Evolutionary conservation across 1,140 invertebrate species (phyloP).

Genomic region (Trachelipus rathkii): DNA sequence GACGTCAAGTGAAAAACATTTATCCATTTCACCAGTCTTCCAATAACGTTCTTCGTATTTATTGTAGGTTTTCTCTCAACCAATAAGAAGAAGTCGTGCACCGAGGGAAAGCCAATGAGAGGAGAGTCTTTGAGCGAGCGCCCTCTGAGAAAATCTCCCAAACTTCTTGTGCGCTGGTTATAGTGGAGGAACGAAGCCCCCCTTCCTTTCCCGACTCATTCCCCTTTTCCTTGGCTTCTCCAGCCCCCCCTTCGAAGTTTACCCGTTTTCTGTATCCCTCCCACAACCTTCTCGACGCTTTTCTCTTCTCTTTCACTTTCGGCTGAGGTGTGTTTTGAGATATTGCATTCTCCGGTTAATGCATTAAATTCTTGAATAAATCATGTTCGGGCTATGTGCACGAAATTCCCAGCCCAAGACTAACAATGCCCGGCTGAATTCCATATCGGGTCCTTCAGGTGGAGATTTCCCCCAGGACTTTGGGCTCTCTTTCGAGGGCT

Average conservation of each 20-base stretch:
- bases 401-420: background rate
- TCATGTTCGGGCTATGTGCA: conserved; percentile 22
- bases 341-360: conserved; percentile 39
- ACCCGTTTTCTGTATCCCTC: background rate
- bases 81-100: conserved; percentile 32
- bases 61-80: conserved; percentile 43
- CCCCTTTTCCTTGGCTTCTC: conserved; percentile 4
- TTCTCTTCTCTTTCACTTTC: conserved; percentile 13
- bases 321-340: conserved; percentile 37
- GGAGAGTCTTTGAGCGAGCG: conserved; percentile 39
- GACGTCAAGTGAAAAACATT: conserved; percentile 42
- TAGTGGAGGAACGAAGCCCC: conserved; percentile 25
- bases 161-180: conserved; percentile 44
- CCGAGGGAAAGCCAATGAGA: conserved; percentile 40
- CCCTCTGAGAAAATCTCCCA: conserved; percentile 44
- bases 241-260: conserved; percentile 1
- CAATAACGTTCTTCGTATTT: conserved; percentile 45
- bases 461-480: conserved; percentile 10
- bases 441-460: conserved; percentile 10
- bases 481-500: conserved; percentile 3
- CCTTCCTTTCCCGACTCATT: conserved; percentile 19
- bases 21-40: conserved; percentile 43
- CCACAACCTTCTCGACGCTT: conserved; percentile 1
- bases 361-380: conserved; percentile 44
- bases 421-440: conserved; percentile 9